phyloP scores from a whole-genome alignment of 2,888 invertebrate species.

The Melangyna quadrimaculata region DNA sequence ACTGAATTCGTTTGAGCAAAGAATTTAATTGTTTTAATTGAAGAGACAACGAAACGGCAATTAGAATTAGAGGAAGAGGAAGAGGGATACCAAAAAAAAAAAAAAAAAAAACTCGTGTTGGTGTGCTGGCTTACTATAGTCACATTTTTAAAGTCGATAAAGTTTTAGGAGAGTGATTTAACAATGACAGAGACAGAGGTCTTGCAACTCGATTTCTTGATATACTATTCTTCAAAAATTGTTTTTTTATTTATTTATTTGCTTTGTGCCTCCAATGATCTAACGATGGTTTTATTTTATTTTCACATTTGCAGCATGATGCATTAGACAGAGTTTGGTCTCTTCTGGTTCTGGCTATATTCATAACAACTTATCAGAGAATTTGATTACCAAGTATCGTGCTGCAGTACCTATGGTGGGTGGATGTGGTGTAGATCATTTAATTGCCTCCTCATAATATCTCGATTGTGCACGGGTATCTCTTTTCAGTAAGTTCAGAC shows the following conservation, averaged over 20 bases:
- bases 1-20: constrained; percentile 36
- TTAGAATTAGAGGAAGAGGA: neutral
- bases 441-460: neutral
- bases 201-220: neutral
- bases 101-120: neutral
- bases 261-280: neutral
- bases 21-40: constrained; percentile 62
- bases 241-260: neutral
- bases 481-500: no score
- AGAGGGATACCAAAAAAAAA: no score
- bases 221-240: neutral
- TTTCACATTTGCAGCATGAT: neutral
- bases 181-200: neutral
- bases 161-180: neutral
- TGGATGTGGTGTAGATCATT: neutral
- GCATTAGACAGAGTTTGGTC: neutral
- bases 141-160: neutral
- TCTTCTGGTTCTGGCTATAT: neutral
- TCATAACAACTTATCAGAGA: neutral
- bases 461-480: neutral
- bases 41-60: constrained; percentile 4
- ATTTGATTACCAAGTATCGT: neutral
- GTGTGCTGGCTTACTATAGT: no score
- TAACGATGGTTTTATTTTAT: neutral
- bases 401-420: no score